Percentiles rank a stretch among this genome's conserved stretches.
phyloP scores from a whole-genome alignment of 2,797 vertebrate species.

The Cryptoblepharus egeriae region DNA sequence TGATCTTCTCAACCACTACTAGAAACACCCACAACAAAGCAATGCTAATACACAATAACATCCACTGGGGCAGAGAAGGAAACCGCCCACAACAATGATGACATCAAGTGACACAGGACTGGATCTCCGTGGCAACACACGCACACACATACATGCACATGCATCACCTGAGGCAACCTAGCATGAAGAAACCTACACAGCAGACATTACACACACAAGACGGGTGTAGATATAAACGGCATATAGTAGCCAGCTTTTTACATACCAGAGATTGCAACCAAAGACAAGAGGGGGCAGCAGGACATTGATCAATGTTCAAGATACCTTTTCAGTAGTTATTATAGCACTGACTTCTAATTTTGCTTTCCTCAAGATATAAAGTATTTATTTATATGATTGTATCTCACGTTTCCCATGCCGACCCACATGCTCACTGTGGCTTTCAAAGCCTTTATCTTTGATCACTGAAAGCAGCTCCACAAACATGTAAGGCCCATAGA shows the following conservation, averaged over 20 bases:
- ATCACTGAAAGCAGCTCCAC: neutral
- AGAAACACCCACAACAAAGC: neutral
- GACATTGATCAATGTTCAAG: neutral
- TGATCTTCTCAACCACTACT: neutral
- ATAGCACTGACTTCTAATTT: neutral
- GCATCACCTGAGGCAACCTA: neutral
- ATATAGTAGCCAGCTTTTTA: neutral
- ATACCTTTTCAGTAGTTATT: neutral
- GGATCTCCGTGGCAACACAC: conserved; percentile 11
- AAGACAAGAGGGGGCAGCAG: neutral
- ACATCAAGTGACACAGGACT: conserved; percentile 9
- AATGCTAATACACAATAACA: neutral
- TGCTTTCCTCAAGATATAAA: neutral
- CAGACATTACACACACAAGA: neutral
- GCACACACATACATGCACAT: neutral
- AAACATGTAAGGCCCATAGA: neutral
- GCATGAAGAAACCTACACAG: neutral
- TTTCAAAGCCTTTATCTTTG: no score
- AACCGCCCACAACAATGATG: conserved; percentile 21
- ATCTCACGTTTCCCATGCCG: no score
- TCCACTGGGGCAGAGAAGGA: neutral
- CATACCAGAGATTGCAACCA: neutral
- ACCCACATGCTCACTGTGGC: no score
- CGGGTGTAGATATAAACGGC: neutral
- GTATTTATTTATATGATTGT: no score